These are phyloP conservation scores for Buceros bicornis DNA, from an alignment of 2,797 vertebrate species.

Conservation along the genomic window DNA sequence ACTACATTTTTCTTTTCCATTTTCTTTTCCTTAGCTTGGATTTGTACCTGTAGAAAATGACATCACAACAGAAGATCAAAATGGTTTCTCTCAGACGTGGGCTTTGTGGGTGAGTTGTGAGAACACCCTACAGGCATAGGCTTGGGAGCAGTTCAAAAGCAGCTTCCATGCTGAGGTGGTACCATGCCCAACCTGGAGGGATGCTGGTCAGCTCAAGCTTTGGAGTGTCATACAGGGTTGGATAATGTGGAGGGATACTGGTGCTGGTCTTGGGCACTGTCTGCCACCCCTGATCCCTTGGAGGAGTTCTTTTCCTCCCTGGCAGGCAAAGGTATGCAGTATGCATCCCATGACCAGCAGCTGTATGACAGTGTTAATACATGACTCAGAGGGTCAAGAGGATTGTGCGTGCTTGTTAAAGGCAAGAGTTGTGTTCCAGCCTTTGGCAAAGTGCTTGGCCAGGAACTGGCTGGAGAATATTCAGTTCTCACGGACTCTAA, in stretches of 20 bases:
- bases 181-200: background rate
- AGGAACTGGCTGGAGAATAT: background rate
- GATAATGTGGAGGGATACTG: rapidly evolving
- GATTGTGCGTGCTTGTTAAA: rapidly evolving
- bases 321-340: background rate
- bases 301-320: background rate
- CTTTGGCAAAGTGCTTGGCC: background rate
- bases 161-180: background rate
- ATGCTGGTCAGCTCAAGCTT: background rate
- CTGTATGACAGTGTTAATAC: rapidly evolving
- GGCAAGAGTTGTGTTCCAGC: rapidly evolving
- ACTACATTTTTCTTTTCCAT: rapidly evolving
- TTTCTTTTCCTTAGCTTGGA: background rate
- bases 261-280: background rate
- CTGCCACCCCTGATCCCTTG: rapidly evolving
- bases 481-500: background rate
- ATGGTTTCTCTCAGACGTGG: background rate
- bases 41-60: background rate
- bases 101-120: background rate
- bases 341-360: rapidly evolving
- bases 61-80: background rate
- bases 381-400: background rate
- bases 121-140: background rate
- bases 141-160: background rate
- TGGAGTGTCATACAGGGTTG: rapidly evolving